A percentile compares a stretch with the other conserved stretches of the same genome.
Evolutionary conservation across 2,888 invertebrate genomes (phyloP).

Genomic region (Eurytoma adleriae): DNA sequence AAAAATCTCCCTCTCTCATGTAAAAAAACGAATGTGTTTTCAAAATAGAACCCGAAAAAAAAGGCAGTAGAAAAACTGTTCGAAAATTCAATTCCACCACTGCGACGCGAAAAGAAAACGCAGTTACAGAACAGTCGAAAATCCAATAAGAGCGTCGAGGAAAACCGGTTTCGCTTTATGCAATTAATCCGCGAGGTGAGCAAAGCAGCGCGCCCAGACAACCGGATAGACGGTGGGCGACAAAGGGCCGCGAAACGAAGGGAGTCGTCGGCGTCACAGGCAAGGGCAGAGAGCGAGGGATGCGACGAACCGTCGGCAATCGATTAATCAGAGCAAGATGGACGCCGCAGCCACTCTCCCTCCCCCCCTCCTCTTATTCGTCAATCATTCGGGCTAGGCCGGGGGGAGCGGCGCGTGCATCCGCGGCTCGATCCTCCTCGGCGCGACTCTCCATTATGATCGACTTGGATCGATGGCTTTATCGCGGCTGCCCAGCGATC

Average conservation of each 20-base stretch:
- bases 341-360: slow-evolving; percentile 31
- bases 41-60: no score
- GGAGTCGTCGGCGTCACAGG: slow-evolving; percentile 4
- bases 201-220: background rate
- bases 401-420: background rate
- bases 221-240: background rate
- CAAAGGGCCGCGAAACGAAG: slow-evolving; percentile 6
- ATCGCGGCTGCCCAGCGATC: slow-evolving; percentile 38
- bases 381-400: slow-evolving; percentile 20
- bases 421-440: slow-evolving; percentile 34
- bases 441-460: slow-evolving; percentile 38
- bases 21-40: no score
- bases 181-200: background rate
- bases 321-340: slow-evolving; percentile 60
- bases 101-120: no score
- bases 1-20: no score
- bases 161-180: no score
- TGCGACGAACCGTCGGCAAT: slow-evolving; percentile 34
- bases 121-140: no score
- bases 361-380: slow-evolving; percentile 14
- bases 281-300: slow-evolving; percentile 5
- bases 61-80: no score
- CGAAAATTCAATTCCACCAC: no score
- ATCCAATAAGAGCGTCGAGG: no score
- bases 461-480: slow-evolving; percentile 47